Evolutionary conservation across 2,797 vertebrate genomes (phyloP).

Genomic region (Ptychobarbus kaznakovi): DNA sequence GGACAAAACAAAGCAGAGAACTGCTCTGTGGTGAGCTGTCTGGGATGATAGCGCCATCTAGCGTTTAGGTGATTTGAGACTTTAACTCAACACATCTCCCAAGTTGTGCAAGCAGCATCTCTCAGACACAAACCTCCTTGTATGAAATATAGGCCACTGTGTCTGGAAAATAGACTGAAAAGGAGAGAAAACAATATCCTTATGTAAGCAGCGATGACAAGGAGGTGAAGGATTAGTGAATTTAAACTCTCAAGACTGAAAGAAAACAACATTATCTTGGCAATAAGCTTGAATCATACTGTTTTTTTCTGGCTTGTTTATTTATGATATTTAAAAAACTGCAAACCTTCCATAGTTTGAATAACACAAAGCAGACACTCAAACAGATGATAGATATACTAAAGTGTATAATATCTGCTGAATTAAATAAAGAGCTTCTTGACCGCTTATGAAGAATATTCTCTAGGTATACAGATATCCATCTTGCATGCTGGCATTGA

Average conservation of each 20-base stretch:
- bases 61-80: constrained; percentile 34
- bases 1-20: constrained; percentile 15
- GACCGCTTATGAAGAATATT: not conserved
- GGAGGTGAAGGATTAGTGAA: constrained; percentile 2
- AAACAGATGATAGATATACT: not conserved
- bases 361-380: constrained; percentile 5
- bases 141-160: constrained; percentile 54
- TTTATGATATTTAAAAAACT: constrained; percentile 3
- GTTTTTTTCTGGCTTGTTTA: not conserved
- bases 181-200: constrained; percentile 19
- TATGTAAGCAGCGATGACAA: constrained; percentile 4
- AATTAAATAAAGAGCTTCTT: not conserved
- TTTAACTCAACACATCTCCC: not conserved
- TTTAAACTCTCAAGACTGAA: not conserved
- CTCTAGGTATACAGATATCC: not conserved
- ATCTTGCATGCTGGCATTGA: not conserved
- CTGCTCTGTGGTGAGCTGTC: not conserved
- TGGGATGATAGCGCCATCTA: constrained; percentile 62
- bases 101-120: not conserved
- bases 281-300: constrained; percentile 16
- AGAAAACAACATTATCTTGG: constrained; percentile 6
- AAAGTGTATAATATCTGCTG: not conserved
- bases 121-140: constrained; percentile 2
- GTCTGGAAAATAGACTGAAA: constrained; percentile 48
- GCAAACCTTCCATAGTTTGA: constrained; percentile 7